Evolutionary conservation across 2,113 vertebrate genomes (phyloP).

Genomic region (Pyrgilauda ruficollis): DNA sequence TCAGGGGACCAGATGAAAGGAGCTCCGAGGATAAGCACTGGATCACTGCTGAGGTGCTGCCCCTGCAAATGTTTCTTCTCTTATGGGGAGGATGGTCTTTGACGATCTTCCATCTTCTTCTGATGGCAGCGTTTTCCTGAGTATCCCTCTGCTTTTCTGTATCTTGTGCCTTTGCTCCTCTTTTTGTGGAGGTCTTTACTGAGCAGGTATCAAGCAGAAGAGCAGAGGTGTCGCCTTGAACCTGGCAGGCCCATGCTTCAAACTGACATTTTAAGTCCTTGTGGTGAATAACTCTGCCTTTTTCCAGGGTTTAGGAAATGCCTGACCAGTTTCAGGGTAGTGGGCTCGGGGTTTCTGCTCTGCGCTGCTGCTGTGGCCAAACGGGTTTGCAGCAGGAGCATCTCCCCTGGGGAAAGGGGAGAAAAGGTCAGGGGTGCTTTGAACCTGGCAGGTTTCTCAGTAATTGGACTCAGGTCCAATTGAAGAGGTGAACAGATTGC

Average conservation of each 20-base stretch:
- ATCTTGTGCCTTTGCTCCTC: neutral
- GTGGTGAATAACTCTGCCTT: neutral
- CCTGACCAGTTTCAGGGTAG: neutral
- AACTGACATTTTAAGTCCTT: neutral
- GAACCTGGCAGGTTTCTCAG: neutral
- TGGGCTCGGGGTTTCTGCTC: neutral
- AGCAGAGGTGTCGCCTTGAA: neutral
- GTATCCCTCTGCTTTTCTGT: neutral
- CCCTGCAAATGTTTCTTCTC: neutral
- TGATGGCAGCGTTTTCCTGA: neutral
- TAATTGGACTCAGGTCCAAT: neutral
- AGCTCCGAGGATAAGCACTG: neutral
- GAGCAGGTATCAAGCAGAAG: neutral
- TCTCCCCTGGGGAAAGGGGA: neutral
- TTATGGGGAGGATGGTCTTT: neutral
- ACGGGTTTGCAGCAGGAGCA: neutral
- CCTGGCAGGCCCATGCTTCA: neutral
- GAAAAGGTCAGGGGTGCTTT: neutral
- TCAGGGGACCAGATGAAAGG: neutral
- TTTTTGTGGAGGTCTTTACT: fast-evolving
- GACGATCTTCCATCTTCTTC: neutral
- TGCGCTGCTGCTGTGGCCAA: neutral
- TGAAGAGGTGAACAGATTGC: neutral
- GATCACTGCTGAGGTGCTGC: neutral
- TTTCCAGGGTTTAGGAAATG: neutral